Percentiles rank a stretch among this genome's conserved stretches.
Evolutionary conservation across 2,113 vertebrate genomes (phyloP).

Genomic region (Podarcis raffonei): DNA sequence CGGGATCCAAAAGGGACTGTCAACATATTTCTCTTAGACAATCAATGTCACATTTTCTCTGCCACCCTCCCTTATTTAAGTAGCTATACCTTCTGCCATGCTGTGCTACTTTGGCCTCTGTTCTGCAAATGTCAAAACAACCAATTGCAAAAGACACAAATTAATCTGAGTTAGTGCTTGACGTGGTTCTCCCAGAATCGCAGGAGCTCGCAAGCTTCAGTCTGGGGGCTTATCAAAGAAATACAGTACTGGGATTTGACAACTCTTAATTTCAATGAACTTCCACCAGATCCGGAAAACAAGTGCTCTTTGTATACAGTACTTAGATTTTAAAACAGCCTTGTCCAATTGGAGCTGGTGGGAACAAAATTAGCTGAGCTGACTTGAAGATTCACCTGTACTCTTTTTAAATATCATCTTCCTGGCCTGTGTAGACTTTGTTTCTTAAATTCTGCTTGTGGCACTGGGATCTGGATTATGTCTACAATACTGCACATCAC

Average conservation of each 20-base stretch:
- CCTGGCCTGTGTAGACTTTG: neutral
- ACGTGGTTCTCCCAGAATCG: slow-evolving; percentile 5
- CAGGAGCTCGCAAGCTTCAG: slow-evolving; percentile 2
- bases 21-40: neutral
- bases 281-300: neutral
- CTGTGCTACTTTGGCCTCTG: neutral
- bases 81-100: neutral
- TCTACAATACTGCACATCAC: too few species aligned
- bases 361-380: neutral
- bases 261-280: neutral
- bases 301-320: neutral
- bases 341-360: neutral
- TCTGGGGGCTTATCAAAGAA: neutral
- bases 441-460: neutral
- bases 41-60: neutral
- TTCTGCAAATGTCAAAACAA: slow-evolving; percentile 17
- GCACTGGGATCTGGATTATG: neutral
- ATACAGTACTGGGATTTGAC: slow-evolving; percentile 4
- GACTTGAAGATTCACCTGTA: neutral
- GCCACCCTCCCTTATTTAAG: neutral
- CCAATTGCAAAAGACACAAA: slow-evolving; percentile 7
- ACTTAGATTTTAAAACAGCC: neutral
- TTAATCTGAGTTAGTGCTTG: slow-evolving; percentile 1
- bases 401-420: neutral
- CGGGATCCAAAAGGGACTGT: neutral